Percentiles rank a stretch among this genome's conserved stretches.
Conservation (phyloP, 2,113 vertebrate species). For the Microtus oregoni region DNA sequence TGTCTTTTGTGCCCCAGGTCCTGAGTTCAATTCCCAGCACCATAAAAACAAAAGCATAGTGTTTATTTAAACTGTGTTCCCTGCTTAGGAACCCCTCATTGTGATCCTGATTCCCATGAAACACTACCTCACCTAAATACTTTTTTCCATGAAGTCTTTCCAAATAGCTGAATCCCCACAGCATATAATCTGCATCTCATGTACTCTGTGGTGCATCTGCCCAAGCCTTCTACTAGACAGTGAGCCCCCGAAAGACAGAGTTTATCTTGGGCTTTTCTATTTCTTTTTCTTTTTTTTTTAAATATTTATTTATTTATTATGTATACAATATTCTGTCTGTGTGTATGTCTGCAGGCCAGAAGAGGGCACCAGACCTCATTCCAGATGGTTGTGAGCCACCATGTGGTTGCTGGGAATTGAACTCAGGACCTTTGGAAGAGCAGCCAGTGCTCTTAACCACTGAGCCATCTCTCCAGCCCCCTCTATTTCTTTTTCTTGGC, state of each 20-base stretch:
- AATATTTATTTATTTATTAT: no score
- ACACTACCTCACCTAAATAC: neutral
- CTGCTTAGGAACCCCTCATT: neutral
- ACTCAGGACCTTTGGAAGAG: no score
- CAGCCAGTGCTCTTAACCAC: no score
- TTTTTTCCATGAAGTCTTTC: conserved; percentile 30
- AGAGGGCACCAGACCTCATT: no score
- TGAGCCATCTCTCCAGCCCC: no score
- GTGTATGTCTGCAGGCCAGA: no score
- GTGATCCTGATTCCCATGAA: conserved; percentile 31
- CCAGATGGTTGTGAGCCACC: no score
- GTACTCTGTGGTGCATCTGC: neutral
- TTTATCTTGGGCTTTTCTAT: conserved; percentile 17
- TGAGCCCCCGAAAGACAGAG: conserved; percentile 34
- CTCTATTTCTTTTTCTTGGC: conserved; percentile 9
- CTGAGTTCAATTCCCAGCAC: neutral
- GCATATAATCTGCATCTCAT: neutral
- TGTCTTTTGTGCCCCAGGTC: neutral
- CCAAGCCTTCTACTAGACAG: neutral
- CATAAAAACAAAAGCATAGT: neutral
- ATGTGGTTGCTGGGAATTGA: no score
- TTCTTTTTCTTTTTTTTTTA: conserved; percentile 53
- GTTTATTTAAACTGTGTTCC: neutral
- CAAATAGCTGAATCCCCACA: conserved; percentile 18
- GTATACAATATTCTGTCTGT: no score